These are phyloP conservation scores for Blastomussa wellsi DNA, from an alignment of 92 coral and sea anemone genomes.

Conservation along the genomic window DNA sequence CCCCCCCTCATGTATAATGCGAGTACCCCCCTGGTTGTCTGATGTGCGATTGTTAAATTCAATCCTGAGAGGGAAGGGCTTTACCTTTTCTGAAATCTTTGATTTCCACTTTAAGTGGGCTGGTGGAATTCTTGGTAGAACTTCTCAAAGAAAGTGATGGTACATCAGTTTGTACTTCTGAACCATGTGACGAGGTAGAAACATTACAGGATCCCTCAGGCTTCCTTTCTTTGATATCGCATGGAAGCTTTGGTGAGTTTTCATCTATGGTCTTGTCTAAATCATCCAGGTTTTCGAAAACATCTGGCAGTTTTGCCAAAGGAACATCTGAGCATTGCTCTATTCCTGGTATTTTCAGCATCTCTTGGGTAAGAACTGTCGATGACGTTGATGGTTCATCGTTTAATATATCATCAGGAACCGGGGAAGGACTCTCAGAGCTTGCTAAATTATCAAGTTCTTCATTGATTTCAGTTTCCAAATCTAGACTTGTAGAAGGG, in stretches of 20 bases:
- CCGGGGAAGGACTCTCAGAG: background rate
- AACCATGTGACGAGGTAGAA: background rate
- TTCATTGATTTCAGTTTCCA: background rate
- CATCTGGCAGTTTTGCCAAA: conserved; percentile 22
- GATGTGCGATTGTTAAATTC: background rate
- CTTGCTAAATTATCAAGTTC: background rate
- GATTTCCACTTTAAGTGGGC: conserved; percentile 23
- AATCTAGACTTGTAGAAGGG: background rate
- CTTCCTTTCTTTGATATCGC: background rate
- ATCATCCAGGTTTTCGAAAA: conserved; percentile 19
- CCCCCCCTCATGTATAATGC: too few relatives aligned
- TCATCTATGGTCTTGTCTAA: conserved; percentile 10
- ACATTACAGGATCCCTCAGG: conserved; percentile 5
- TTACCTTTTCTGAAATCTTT: conserved; percentile 33
- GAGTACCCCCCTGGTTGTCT: too few relatives aligned
- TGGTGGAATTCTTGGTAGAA: conserved; percentile 5
- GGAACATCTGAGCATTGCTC: conserved; percentile 25
- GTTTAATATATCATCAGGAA: background rate
- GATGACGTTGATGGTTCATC: conserved; percentile 2
- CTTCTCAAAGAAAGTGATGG: conserved; percentile 8
- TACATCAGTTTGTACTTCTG: background rate
- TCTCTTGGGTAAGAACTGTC: conserved; percentile 43
- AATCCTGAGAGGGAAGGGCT: background rate
- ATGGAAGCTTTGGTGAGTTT: background rate
- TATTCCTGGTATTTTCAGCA: conserved; percentile 35